phyloP scores from a whole-genome alignment of 2,113 vertebrate genomes.

The Potamarius usumacintae region DNA sequence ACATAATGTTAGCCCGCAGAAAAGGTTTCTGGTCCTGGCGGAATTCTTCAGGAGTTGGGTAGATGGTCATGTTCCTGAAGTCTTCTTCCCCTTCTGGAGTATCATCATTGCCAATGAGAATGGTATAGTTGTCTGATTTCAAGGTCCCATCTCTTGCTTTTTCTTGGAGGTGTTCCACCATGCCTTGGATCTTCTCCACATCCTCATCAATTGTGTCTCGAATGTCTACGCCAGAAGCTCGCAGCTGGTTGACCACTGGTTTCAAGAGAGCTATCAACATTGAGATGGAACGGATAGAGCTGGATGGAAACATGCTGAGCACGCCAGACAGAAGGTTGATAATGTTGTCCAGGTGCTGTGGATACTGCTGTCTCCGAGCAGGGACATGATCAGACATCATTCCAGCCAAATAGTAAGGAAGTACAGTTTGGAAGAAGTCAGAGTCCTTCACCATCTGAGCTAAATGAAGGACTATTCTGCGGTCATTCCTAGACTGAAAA shows the following conservation, averaged over 20 bases:
- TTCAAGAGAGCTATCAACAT: conserved; percentile 78
- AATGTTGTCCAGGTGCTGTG: conserved; percentile 81
- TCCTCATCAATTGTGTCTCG: conserved; percentile 72
- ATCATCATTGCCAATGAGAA: conserved; percentile 63
- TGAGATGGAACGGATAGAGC: conserved; percentile 77
- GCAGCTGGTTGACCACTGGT: conserved; percentile 76
- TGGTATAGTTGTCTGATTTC: conserved; percentile 74
- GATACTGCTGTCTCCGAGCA: conserved; percentile 72
- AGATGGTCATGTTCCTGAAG: conserved; percentile 82
- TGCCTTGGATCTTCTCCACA: conserved; percentile 70
- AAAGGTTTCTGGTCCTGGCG: conserved; percentile 77
- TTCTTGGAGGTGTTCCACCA: conserved; percentile 79
- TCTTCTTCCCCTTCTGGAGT: conserved; percentile 65
- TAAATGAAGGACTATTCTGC: conserved; percentile 78
- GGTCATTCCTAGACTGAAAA: conserved; percentile 75
- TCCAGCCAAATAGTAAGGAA: conserved; percentile 78
- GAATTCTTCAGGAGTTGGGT: conserved; percentile 83
- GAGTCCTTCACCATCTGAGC: conserved; percentile 82
- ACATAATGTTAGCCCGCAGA: conserved; percentile 82
- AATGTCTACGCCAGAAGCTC: conserved; percentile 76
- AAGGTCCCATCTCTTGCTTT: conserved; percentile 83
- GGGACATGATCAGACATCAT: conserved; percentile 75
- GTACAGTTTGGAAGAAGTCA: conserved; percentile 74
- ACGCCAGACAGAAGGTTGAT: conserved; percentile 80
- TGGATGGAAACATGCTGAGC: conserved; percentile 82